Base-by-base conservation (phyloP, 2,113 vertebrate genomes). In the Equus quagga region DNA sequence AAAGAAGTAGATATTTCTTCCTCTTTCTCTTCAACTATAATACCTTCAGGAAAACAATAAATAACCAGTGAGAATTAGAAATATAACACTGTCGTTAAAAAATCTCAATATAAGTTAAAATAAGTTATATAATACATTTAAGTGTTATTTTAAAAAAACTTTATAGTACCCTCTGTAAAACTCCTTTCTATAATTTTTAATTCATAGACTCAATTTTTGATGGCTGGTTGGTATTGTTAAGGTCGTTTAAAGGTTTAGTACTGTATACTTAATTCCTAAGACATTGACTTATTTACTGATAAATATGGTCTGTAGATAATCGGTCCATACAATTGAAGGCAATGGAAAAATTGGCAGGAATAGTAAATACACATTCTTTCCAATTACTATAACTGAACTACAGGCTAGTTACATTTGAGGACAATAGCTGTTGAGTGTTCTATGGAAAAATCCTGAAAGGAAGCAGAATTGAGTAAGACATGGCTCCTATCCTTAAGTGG, bases 301-400 rank as follows among this genome's bases (percentile, higher is more conserved):
- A 14, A 82, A 86, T 18, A 28, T 31, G 2, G 17, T 93, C 56
- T 88, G 44, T 8, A 28, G 64, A 85, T 91, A 93, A 72, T 23
- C 41, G 28, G 49, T 72, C 51, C 24, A 24, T 46, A 81, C 8
- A 70, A 78, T 19, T 41, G 62, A 93, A 3, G 9, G 33, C 17
- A 82, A 78, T 4, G 10, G 54, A 80, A 88, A 97, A 90, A 69
- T 10, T 95, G 73, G 15, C 73, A 92, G 64, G 26, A 49, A 69
- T 28, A 80, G 13, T 72, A 89, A 13, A 82, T 51, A 81, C 1
- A 17, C 65, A 54, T 49, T 83, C 31, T 86, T 93, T 64, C 9
- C 62, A 93, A 91, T 51, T 46, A 54, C 44, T 65, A n/a, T 65
- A 85, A 54, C 49, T 88, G 41, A 91, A 95, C 13, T 80, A 18